Conservation (phyloP, 2,888 invertebrate species). For the Drosophila nr. perissopoda region DNA sequence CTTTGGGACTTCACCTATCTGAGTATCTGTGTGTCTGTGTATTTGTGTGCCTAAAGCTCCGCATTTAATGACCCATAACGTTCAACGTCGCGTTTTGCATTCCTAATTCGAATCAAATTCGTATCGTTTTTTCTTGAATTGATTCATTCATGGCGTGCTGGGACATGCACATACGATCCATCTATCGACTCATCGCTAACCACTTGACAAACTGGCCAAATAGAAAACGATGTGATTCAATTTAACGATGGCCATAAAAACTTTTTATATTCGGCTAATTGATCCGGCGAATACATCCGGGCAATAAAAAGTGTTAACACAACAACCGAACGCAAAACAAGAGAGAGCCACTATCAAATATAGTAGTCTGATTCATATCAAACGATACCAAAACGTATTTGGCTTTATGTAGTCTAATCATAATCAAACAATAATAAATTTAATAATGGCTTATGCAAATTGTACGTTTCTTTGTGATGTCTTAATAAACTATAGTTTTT, state of each 20-base stretch:
- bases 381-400: too few relatives aligned
- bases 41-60: slow-evolving; percentile 39
- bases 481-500: neutral
- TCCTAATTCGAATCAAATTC: slow-evolving; percentile 30
- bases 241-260: slow-evolving; percentile 63
- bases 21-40: neutral
- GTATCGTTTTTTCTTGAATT: slow-evolving; percentile 26
- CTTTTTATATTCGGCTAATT: slow-evolving; percentile 66
- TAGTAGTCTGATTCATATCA: neutral
- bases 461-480: neutral
- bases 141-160: slow-evolving; percentile 52
- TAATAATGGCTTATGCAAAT: neutral
- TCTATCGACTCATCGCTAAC: slow-evolving; percentile 7
- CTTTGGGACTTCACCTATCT: slow-evolving; percentile 18
- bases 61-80: slow-evolving; percentile 73
- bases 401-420: neutral
- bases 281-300: slow-evolving; percentile 66
- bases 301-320: slow-evolving; percentile 53
- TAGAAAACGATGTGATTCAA: slow-evolving; percentile 48
- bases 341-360: neutral
- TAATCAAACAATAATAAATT: neutral
- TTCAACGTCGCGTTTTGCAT: slow-evolving; percentile 56
- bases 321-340: slow-evolving; percentile 11
- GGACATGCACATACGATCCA: slow-evolving; percentile 49
- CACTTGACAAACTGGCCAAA: slow-evolving; percentile 50